Evolutionary conservation across 2,888 invertebrate genomes (phyloP), one percentile per base, ranked within the genome.

Genomic region (Hydroisotoma schaefferi): DNA sequence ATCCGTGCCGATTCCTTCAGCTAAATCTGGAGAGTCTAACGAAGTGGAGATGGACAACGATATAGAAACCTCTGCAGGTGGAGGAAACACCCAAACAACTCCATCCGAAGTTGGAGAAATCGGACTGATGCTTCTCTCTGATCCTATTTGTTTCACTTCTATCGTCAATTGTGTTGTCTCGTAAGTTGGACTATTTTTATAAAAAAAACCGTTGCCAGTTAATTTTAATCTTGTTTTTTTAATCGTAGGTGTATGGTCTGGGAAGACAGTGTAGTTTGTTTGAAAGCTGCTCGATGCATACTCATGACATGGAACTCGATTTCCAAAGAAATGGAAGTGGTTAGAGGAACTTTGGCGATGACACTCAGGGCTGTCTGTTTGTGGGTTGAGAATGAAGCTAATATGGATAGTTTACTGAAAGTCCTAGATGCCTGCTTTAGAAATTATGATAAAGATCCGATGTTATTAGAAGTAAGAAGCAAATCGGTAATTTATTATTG

Each of bases 231-330:
- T 20, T 25, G 28, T 27, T 48, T 27, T 22, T 29, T 29, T 25
- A 22, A 46, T 59, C 61, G 15, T 43, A 72, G 72, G 23, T 68
- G 69, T 2, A 27, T 72, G 8, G 61, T 61, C 26, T 70, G 72
- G 70, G 65, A 72, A 25, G 69, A 68, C 43, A 67, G 67, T 55
- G 49, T 49, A 26, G 69, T 66, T 2, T 62, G 57, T 33, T 48
- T 68, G 6, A 67, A 57, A 29, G 69, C 72, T 15, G 48, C 62
- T 5, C 55, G 67, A 18, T 64, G 65, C 29, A 57, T 72, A 43
- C 22, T 68, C 2, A 33, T 66, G 46, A 59, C 65, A 1, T 65
- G 68, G 69, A 40, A 52, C 28, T 37, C 40, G 20, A 54, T 72
- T 27, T 37, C 53, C 0, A 27, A 53, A 2, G 57, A 65, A 2